Percentiles rank a stretch among this genome's conserved stretches.
Conservation (phyloP, 2,888 invertebrate species). For the Anodontia alba region DNA sequence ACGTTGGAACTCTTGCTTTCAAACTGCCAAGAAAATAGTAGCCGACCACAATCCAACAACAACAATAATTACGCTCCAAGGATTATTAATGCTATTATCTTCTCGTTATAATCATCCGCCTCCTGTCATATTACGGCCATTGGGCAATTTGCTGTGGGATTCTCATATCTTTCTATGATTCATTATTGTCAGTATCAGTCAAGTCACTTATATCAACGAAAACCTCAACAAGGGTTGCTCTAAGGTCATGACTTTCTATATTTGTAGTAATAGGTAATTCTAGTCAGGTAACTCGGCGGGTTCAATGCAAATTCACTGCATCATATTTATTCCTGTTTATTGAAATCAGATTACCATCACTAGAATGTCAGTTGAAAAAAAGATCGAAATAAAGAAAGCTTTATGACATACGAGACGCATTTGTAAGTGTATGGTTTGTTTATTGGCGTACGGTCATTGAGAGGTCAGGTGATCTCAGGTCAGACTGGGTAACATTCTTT, state of each 20-base stretch:
- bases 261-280: conserved; percentile 12
- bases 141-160: background rate
- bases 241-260: conserved; percentile 14
- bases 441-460: conserved; percentile 55
- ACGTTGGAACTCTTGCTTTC: too few species aligned
- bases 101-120: background rate
- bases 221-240: background rate
- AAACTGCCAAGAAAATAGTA: too few species aligned
- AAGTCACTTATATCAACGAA: background rate
- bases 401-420: conserved; percentile 47
- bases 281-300: conserved; percentile 2
- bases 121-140: background rate
- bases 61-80: background rate
- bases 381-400: conserved; percentile 38
- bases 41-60: background rate
- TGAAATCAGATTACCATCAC: conserved; percentile 21
- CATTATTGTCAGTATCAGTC: conserved; percentile 2
- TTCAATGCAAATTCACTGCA: conserved; percentile 11
- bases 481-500: conserved; percentile 51
- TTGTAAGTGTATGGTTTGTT: conserved; percentile 34
- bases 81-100: conserved; percentile 13
- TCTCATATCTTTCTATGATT: background rate
- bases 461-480: conserved; percentile 55
- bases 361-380: conserved; percentile 46
- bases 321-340: conserved; percentile 7